Evolutionary conservation across 2,888 invertebrate species (phyloP).

Genomic region (Colletes collaris): DNA sequence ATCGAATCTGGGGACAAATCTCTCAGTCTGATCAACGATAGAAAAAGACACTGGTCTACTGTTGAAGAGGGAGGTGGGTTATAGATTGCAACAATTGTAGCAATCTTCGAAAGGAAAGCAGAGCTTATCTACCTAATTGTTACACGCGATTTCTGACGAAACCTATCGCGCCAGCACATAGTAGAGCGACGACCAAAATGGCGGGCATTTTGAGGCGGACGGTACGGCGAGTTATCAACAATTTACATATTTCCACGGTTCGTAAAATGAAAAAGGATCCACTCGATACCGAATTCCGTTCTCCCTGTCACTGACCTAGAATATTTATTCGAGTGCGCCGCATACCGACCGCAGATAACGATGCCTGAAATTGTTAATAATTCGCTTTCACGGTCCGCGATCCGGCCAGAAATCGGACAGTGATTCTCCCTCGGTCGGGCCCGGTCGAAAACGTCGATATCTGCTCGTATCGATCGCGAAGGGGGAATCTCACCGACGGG

Average conservation of each 20-base stretch:
- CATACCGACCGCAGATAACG: not conserved
- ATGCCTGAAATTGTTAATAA: not conserved
- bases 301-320: conserved; percentile 38
- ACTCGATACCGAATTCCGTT: conserved; percentile 21
- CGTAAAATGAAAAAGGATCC: conserved; percentile 26
- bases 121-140: too few relatives aligned
- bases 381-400: conserved; percentile 10
- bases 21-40: too few relatives aligned
- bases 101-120: too few relatives aligned
- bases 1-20: too few relatives aligned
- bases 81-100: too few relatives aligned
- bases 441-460: conserved; percentile 9
- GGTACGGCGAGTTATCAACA: conserved; percentile 12
- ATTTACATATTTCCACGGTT: conserved; percentile 36
- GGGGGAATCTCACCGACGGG: conserved; percentile 25
- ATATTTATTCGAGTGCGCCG: not conserved
- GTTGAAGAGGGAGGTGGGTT: too few relatives aligned
- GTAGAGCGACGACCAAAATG: too few relatives aligned
- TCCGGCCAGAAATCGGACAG: not conserved
- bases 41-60: too few relatives aligned
- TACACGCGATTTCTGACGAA: too few relatives aligned
- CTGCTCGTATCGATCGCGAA: conserved; percentile 6
- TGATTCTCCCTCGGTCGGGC: not conserved
- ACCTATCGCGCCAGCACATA: too few relatives aligned
- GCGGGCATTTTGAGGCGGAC: not conserved